phyloP scores from a whole-genome alignment of 2,797 vertebrate genomes.

The Stomatorhinus walkeri region DNA sequence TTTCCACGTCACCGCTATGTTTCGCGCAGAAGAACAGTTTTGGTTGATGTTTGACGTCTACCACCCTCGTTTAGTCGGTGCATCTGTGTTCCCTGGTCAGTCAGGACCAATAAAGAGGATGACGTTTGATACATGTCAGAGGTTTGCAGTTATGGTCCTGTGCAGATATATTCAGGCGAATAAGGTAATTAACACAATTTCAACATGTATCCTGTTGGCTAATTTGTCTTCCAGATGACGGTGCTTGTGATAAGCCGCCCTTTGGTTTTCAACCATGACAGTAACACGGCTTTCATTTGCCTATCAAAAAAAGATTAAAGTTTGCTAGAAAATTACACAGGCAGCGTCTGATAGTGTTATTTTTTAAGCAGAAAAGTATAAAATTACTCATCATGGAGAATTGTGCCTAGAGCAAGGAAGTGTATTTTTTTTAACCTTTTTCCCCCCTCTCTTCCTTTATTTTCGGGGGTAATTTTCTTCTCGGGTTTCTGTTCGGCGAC shows the following conservation, averaged over 20 bases:
- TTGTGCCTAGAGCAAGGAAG: conserved; percentile 17
- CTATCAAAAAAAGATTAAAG: conserved; percentile 23
- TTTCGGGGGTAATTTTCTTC: conserved; percentile 18
- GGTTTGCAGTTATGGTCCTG: background rate
- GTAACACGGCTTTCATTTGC: conserved; percentile 10
- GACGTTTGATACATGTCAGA: background rate
- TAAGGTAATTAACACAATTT: conserved; percentile 4
- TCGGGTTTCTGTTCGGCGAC: conserved; percentile 15
- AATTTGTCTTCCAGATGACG: conserved; percentile 35
- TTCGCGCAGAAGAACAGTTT: background rate
- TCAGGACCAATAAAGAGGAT: background rate
- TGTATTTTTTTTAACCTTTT: background rate
- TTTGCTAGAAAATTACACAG: conserved; percentile 4
- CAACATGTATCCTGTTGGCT: conserved; percentile 18
- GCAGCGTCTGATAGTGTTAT: conserved; percentile 3
- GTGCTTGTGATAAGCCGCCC: conserved; percentile 13
- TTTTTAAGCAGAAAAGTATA: conserved; percentile 13
- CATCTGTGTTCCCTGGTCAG: background rate
- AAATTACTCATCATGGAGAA: conserved; percentile 13
- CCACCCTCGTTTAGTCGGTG: background rate
- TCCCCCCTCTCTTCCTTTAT: conserved; percentile 6
- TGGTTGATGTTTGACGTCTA: background rate
- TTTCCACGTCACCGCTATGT: background rate
- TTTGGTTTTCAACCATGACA: conserved; percentile 20
- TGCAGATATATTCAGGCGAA: background rate